Percentiles rank a stretch among this genome's conserved stretches.
phyloP scores from a whole-genome alignment of 2,797 vertebrate genomes.

The Heteromormyrus szaboi region DNA sequence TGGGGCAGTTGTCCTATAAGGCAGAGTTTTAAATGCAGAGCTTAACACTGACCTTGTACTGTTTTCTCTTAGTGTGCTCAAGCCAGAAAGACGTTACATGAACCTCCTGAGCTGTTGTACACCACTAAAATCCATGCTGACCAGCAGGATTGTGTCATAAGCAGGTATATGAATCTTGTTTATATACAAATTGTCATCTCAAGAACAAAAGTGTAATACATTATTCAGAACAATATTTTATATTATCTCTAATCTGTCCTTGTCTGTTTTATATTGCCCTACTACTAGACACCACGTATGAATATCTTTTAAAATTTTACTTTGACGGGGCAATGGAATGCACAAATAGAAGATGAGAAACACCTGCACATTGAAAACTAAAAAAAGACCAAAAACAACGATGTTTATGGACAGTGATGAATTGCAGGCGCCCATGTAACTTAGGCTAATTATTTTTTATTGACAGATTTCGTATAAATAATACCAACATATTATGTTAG shows the following conservation, averaged over 20 bases:
- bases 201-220: not conserved
- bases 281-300: not conserved
- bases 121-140: not conserved
- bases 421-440: not conserved
- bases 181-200: not conserved
- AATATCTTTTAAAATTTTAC: not conserved
- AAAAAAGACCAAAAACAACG: not conserved
- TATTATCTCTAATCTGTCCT: not conserved
- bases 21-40: not conserved
- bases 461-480: not conserved
- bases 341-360: not conserved
- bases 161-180: not conserved
- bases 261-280: not conserved
- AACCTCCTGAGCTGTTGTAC: not conserved
- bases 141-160: not conserved
- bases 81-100: not conserved
- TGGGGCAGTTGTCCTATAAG: constrained; percentile 90
- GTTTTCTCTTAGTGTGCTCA: not conserved
- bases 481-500: not conserved
- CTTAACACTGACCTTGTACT: not conserved
- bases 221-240: not conserved
- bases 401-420: not conserved
- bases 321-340: not conserved
- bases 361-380: not conserved
- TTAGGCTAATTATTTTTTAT: not conserved